Evolutionary conservation across 1,140 invertebrate species (phyloP).

Genomic region (Temnothorax nylanderi): DNA sequence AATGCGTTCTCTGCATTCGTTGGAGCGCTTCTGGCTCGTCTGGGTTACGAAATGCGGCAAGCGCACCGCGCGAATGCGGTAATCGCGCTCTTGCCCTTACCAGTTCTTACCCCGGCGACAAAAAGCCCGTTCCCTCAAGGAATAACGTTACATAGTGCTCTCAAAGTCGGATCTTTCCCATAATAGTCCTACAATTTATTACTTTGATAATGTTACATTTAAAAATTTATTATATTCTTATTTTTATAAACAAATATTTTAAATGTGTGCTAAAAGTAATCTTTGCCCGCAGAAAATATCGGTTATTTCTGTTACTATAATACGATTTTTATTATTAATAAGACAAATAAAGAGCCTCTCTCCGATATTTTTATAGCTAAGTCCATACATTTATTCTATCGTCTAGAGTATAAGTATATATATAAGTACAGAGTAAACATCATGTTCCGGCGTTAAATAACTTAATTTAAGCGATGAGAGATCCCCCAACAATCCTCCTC

Average conservation of each 20-base stretch:
- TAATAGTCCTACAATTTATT: not conserved
- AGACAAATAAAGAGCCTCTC: not conserved
- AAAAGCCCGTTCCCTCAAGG: conserved; percentile 56
- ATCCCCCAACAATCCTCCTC: not conserved
- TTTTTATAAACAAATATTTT: not conserved
- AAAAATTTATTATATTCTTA: not conserved
- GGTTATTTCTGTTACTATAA: not conserved
- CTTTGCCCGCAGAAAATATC: not conserved
- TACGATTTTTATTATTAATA: not conserved
- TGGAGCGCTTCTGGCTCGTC: conserved; percentile 70
- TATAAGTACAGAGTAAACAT: not conserved
- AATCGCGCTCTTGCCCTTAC: conserved; percentile 68
- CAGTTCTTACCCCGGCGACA: conserved; percentile 54
- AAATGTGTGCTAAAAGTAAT: not conserved
- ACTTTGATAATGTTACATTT: not conserved
- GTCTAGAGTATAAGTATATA: not conserved
- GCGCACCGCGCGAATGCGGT: conserved; percentile 69
- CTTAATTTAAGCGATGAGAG: conserved; percentile 42
- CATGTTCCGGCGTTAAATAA: conserved; percentile 1
- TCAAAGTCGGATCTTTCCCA: not conserved
- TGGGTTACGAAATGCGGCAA: conserved; percentile 73
- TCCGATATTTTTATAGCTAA: not conserved
- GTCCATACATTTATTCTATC: not conserved
- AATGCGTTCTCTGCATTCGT: conserved; percentile 70
- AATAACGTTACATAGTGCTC: conserved; percentile 17